A percentile compares a stretch with the other conserved stretches of the same genome.
Conservation (phyloP, 2,113 vertebrate species). For the Haemorhous mexicanus region DNA sequence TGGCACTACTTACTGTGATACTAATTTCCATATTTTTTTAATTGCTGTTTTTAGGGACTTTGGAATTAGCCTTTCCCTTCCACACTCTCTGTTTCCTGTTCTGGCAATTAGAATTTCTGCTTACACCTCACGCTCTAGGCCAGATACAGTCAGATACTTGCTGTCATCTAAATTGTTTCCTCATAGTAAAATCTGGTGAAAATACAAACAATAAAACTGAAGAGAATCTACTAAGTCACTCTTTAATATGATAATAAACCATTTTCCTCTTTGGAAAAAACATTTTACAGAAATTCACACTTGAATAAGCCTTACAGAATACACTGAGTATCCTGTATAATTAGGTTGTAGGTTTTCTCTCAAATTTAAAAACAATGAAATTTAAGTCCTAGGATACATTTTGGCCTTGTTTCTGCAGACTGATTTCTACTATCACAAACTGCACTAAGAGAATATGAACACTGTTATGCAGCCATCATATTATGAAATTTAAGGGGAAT, state of each 20-base stretch:
- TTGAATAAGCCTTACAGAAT: neutral
- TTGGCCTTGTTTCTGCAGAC: neutral
- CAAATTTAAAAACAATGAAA: neutral
- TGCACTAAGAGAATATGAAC: neutral
- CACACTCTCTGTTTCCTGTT: neutral
- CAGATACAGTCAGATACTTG: neutral
- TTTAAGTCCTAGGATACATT: neutral
- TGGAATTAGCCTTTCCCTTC: neutral
- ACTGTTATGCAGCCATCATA: neutral
- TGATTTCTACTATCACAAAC: neutral
- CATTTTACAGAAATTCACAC: neutral
- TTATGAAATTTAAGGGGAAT: neutral
- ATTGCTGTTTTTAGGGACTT: neutral
- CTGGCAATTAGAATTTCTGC: neutral
- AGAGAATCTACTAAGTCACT: neutral
- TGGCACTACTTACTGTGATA: neutral
- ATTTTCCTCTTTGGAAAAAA: neutral
- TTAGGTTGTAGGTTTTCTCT: neutral
- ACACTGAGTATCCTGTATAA: neutral
- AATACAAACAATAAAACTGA: neutral
- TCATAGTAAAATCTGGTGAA: neutral
- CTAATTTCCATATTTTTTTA: neutral
- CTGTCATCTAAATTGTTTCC: neutral
- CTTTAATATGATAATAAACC: neutral
- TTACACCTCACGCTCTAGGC: neutral